Conservation (phyloP, 2,888 invertebrate genomes). For the Ophion slaviceki region DNA sequence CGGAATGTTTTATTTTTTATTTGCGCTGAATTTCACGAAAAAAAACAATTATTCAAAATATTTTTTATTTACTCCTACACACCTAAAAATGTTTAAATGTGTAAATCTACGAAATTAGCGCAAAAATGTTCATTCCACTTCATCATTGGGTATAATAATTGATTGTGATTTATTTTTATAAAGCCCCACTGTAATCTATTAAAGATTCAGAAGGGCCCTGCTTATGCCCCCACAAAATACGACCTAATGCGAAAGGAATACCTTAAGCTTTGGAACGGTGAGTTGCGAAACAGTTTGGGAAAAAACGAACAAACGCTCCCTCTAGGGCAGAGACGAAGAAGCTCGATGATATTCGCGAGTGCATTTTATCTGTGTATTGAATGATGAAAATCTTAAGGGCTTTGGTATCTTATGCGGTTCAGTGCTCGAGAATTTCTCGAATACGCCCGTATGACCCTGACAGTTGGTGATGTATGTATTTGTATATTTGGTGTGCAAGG, state of each 20-base stretch:
- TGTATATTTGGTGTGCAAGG: neutral
- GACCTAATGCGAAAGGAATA: neutral
- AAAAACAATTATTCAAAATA: too few relatives aligned
- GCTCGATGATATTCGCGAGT: slow-evolving; percentile 12
- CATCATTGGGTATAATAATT: too few relatives aligned
- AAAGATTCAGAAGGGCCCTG: too few relatives aligned
- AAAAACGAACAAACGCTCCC: slow-evolving; percentile 13
- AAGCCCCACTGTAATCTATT: too few relatives aligned
- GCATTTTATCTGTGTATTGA: neutral
- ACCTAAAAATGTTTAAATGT: too few relatives aligned
- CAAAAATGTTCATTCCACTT: too few relatives aligned
- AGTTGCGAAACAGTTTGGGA: slow-evolving; percentile 21
- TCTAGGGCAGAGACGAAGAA: slow-evolving; percentile 28
- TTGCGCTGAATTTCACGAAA: too few relatives aligned
- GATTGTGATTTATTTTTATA: too few relatives aligned
- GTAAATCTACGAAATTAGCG: too few relatives aligned
- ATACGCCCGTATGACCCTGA: neutral
- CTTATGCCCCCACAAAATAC: too few relatives aligned
- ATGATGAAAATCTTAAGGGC: neutral
- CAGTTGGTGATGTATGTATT: neutral
- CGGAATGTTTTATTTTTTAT: too few relatives aligned
- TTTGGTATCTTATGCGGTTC: neutral
- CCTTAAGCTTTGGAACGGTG: slow-evolving; percentile 32
- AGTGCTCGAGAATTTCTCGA: neutral
- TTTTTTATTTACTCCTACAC: too few relatives aligned